Percentiles rank a stretch among this genome's conserved stretches.
phyloP scores from a whole-genome alignment of 2,888 invertebrate genomes.

The Rhimphoctona megacephalus region DNA sequence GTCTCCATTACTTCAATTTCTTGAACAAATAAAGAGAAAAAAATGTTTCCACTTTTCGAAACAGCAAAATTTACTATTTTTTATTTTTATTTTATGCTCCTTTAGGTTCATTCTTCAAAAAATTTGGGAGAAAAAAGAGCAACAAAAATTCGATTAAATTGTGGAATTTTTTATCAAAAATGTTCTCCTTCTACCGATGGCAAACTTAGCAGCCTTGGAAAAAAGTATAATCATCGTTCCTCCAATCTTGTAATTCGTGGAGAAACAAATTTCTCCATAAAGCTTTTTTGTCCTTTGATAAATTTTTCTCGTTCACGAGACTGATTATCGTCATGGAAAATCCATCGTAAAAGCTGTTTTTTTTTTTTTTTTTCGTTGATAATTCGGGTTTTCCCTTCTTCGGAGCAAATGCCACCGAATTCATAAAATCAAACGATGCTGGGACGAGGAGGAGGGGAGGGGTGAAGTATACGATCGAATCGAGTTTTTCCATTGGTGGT shows the following conservation, averaged over 20 bases:
- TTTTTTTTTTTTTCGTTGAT: background rate
- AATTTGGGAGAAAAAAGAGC: too few species aligned
- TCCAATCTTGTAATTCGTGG: background rate
- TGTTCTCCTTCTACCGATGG: too few species aligned
- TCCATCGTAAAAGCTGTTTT: background rate
- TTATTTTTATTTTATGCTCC: background rate
- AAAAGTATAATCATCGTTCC: too few species aligned
- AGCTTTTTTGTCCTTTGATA: background rate
- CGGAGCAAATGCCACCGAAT: constrained; percentile 20
- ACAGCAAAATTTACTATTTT: background rate
- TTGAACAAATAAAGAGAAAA: background rate
- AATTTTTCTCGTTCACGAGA: background rate
- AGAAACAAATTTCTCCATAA: background rate
- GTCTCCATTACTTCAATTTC: background rate
- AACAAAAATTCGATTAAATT: too few species aligned
- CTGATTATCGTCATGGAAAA: constrained; percentile 3
- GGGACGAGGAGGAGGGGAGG: background rate
- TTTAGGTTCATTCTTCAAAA: too few species aligned
- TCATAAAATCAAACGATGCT: constrained; percentile 64
- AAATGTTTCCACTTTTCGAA: too few species aligned
- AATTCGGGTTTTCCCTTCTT: constrained; percentile 2
- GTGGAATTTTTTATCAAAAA: too few species aligned
- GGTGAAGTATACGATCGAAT: constrained; percentile 12
- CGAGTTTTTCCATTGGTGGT: constrained; percentile 33
- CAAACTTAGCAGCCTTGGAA: too few species aligned